Conservation (phyloP, 2,113 vertebrate genomes). For the mouse (Mus musculus) region DNA sequence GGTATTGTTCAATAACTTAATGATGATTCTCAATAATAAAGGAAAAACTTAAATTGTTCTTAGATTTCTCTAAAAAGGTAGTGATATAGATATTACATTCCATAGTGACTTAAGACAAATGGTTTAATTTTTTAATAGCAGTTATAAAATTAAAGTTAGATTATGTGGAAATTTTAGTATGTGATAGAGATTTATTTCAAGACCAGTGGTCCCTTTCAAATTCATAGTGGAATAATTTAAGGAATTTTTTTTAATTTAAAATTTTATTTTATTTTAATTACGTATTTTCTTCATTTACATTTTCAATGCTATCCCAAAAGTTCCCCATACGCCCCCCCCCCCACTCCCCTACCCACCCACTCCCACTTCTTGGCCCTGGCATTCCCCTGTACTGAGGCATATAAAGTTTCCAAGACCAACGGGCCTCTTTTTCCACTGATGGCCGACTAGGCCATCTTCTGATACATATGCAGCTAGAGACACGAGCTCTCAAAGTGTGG, state of each 20-base stretch:
- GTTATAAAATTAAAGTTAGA: neutral
- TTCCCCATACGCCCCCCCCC: too few relatives aligned
- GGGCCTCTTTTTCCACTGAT: too few relatives aligned
- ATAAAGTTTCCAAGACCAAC: too few relatives aligned
- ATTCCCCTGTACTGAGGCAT: too few relatives aligned
- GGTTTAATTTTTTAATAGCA: neutral
- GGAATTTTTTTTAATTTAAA: neutral
- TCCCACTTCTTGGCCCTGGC: too few relatives aligned
- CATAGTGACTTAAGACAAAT: constrained; percentile 19
- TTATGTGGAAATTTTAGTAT: constrained; percentile 33
- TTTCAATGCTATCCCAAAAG: too few relatives aligned
- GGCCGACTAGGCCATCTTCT: too few relatives aligned
- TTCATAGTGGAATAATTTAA: constrained; percentile 14
- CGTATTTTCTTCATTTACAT: too few relatives aligned
- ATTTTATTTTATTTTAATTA: too few relatives aligned
- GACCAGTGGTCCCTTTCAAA: neutral
- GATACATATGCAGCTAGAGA: too few relatives aligned
- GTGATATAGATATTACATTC: neutral
- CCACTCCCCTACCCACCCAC: too few relatives aligned
- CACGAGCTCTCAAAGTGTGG: too few relatives aligned
- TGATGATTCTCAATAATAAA: neutral
- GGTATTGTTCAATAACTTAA: neutral
- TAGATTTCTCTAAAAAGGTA: neutral
- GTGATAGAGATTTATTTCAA: constrained; percentile 1
- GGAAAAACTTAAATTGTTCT: neutral